These are phyloP conservation scores for Emydocephalus ijimae DNA, from an alignment of 2,113 vertebrate genomes.

Conservation along the genomic window DNA sequence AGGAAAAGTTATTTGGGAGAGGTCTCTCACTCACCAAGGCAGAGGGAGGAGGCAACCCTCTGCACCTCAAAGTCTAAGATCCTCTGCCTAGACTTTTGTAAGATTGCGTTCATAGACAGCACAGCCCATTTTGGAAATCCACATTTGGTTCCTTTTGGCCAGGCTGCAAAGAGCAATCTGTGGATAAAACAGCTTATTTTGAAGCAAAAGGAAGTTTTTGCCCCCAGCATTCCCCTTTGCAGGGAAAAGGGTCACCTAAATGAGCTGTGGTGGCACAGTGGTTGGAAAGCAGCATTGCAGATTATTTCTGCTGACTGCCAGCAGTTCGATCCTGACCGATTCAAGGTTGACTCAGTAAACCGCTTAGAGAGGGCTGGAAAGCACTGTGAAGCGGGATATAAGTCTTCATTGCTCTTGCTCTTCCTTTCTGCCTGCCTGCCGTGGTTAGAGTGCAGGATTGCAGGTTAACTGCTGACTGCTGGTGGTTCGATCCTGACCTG, in stretches of 20 bases:
- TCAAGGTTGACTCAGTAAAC: no score
- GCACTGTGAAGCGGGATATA: no score
- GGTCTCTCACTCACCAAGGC: not conserved
- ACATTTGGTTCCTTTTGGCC: not conserved
- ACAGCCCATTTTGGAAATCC: not conserved
- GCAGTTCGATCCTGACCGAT: no score
- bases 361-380: no score
- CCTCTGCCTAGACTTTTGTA: not conserved
- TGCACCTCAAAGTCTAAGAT: not conserved
- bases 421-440: no score
- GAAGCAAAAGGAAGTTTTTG: not conserved
- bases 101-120: not conserved
- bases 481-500: no score
- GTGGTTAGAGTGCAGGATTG: no score
- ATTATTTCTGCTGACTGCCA: no score
- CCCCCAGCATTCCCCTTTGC: not conserved
- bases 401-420: no score
- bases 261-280: no score
- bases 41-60: not conserved
- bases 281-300: no score
- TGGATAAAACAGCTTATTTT: not conserved
- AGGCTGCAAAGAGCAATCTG: not conserved
- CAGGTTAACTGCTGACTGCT: no score
- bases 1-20: not conserved
- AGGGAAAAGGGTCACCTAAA: not conserved